Base-by-base conservation (phyloP, 2,888 invertebrate species). In the Mythimna lalbum region DNA sequence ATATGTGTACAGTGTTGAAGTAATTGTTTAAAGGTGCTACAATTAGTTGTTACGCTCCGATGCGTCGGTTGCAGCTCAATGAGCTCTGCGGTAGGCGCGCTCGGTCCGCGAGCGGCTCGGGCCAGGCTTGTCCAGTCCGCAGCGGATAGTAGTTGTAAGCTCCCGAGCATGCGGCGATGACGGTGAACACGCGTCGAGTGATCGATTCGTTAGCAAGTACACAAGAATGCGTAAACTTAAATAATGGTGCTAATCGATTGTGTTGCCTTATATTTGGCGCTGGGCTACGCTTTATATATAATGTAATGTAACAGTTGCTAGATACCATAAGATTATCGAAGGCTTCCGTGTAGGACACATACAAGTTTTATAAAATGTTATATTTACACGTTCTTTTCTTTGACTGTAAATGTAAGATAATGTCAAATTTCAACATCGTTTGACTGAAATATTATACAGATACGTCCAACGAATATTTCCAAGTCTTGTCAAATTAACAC, bases 181-280 rank as follows among this genome's bases (percentile, higher is more conserved):
- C 65, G 36, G 14, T 7, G 23, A 17, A 73, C 61, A 23, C 19
- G 19, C 43, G 23, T 27, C 52, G 36, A 36, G 52, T 33, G 53
- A 73, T 67, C 71, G 62, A 64, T 66, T 75, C 77, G 81, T 73
- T 64, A 56, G 56, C 56, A 27, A 55, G 43, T 55, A 63, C 72
- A 62, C 55, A 50, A 23, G 72, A 77, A 76, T 70, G 84, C 73
- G 77, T 75, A 69, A 78, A 80, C 78, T 84, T 81, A 81, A 75
- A 73, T 82, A 82, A 79, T 87, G 88, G 88, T 88, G 88, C 88
- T 88, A 87, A 77, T 76, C 80, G 39, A 83, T 88, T 88, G 83
- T 81, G 88, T 88, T 88, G 88, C 88, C 88, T 88, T 87, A 85
- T 77, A 74, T 65, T 78, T 82, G 82, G 86, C 84, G 86, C 84